Evolutionary conservation across 2,113 vertebrate species (phyloP).

Genomic region (Pan troglodytes): NHGRI_mPanTro3-v2.1_pri NC_072415.2:66023001-66023500

Average conservation of each 20-base stretch:
- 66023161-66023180: slow-evolving; percentile 37
- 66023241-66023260: slow-evolving; percentile 53
- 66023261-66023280: slow-evolving; percentile 30
- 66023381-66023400: slow-evolving; percentile 12
- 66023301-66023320: slow-evolving; percentile 57
- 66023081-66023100: background rate
- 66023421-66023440: background rate
- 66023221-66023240: slow-evolving; percentile 29
- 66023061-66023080: slow-evolving; percentile 1
- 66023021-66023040: background rate
- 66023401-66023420: background rate
- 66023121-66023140: slow-evolving; percentile 35
- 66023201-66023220: slow-evolving; percentile 53
- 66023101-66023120: slow-evolving; percentile 58
- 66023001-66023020: background rate
- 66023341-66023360: background rate
- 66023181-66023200: slow-evolving; percentile 47
- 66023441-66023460: background rate
- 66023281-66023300: slow-evolving; percentile 24
- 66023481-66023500: background rate
- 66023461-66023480: background rate
- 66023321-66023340: background rate
- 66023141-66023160: slow-evolving; percentile 44
- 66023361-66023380: background rate
- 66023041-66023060: background rate